A percentile compares a stretch with the other conserved stretches of the same genome.
These are phyloP conservation scores for Uropetala carovei DNA, from an alignment of 2,888 invertebrate genomes.

Conservation along the genomic window DNA sequence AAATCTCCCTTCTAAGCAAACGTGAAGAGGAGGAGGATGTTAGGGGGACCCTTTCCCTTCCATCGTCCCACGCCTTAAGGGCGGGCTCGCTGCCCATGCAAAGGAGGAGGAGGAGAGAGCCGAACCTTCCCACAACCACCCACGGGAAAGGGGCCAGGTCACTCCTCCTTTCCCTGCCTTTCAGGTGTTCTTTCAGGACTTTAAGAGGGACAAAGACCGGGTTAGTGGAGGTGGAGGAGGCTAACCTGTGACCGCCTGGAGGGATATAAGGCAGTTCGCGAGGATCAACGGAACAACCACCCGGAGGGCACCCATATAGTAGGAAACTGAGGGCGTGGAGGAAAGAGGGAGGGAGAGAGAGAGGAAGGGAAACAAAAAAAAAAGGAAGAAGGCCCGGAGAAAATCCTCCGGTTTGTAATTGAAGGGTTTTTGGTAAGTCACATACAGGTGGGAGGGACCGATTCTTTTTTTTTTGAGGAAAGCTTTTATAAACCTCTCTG, in stretches of 20 bases:
- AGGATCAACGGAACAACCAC: neutral
- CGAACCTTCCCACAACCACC: constrained; percentile 33
- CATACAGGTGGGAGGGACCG: neutral
- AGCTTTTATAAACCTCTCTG: neutral
- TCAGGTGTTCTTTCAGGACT: constrained; percentile 11
- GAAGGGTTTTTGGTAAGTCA: neutral
- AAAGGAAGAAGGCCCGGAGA: neutral
- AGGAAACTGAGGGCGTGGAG: neutral
- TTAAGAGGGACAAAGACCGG: neutral
- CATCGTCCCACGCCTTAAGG: neutral
- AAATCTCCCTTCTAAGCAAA: neutral
- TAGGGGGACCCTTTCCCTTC: constrained; percentile 19
- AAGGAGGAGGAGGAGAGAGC: neutral
- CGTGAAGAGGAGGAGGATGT: no score
- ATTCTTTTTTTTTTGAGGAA: neutral
- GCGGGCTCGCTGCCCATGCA: neutral
- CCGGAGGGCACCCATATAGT: neutral
- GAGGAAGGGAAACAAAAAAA: neutral
- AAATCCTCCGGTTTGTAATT: neutral
- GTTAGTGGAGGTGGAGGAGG: neutral
- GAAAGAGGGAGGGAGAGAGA: neutral
- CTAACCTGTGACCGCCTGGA: constrained; percentile 16
- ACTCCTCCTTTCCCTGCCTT: neutral
- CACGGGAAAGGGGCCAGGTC: constrained; percentile 8
- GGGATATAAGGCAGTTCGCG: neutral